Evolutionary conservation across 2,113 vertebrate genomes (phyloP).

Genomic region (Rafetus swinhoei): DNA sequence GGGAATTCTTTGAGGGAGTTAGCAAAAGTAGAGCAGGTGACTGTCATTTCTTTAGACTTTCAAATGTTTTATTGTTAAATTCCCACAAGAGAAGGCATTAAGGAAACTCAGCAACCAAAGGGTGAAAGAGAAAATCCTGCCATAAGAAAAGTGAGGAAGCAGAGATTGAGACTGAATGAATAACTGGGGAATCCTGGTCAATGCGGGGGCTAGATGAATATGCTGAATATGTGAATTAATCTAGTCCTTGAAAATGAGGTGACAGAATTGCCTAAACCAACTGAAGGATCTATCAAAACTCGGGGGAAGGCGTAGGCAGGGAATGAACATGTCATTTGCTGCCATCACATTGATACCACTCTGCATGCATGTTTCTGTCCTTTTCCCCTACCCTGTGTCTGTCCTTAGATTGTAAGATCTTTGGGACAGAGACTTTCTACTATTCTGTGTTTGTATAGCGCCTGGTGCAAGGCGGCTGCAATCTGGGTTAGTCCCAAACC

Average conservation of each 20-base stretch:
- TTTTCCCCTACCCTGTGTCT: background rate
- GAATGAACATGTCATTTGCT: background rate
- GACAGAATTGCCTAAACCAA: background rate
- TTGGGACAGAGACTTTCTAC: background rate
- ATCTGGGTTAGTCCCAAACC: background rate
- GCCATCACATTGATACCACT: background rate
- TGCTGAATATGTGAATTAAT: background rate
- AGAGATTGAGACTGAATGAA: background rate
- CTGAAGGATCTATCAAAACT: background rate
- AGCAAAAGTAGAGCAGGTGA: background rate
- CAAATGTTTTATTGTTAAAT: background rate
- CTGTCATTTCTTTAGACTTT: background rate
- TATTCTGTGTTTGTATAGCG: background rate
- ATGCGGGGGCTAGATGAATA: background rate
- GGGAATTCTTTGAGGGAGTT: background rate
- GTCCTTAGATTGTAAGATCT: background rate
- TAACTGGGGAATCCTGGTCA: background rate
- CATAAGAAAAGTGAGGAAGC: background rate
- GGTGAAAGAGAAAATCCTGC: background rate
- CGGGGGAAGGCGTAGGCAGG: background rate
- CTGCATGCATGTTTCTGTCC: background rate
- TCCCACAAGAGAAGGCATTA: background rate
- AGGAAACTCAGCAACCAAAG: background rate
- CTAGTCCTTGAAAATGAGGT: background rate
- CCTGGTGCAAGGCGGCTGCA: background rate